Evolutionary conservation across 2,888 invertebrate species (phyloP), one percentile per base, ranked within the genome.

Genomic region (Drosophila cyrtoloma): DNA sequence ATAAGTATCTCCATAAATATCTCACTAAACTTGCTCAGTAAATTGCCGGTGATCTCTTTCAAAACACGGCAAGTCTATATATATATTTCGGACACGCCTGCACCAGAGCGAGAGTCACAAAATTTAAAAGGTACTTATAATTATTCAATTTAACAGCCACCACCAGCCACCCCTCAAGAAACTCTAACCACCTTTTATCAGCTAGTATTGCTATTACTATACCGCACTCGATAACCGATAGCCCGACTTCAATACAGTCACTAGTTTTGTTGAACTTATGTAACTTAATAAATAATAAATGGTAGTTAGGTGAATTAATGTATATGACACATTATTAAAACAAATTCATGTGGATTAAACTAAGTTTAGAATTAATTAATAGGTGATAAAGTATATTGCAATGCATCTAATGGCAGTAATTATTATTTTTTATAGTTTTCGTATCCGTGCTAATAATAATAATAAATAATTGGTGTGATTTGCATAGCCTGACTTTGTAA

Each of bases 351-450:
- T 2, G 16, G 16, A 9, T 47, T 47, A 16, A 47, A 26, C 9
- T 5, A 16, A 47, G 47, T 39, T 28, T 32, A 44, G 4, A 50
- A 16, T 55, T n/a, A 75, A 75, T 78, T 67, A 82, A 81, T 82
- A 71, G 75, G 58, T 74, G 75, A 78, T 79, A 79, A 80, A 70
- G 57, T 72, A 16, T 67, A 70, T 56, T 65, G 66, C 55, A 64
- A 62, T 61, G 44, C 58, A 51, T 26, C 22, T 51, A 75, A 56
- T 39, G n/a, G 3, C 6, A 19, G 32, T 44, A 55, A 39, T 51
- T 51, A 53, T 42, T 35, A 1, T 14, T 44, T 51, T 35, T 35
- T 37, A 55, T 42, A n/a, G 28, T 58, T 44, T 19, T 58, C 50
- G 26, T 22, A 14, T 57, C 37, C 44, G 33, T n/a, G 42, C 5